Percentiles rank a stretch among this genome's conserved stretches.
Evolutionary conservation across 2,888 invertebrate genomes (phyloP).

Genomic region (Erynnis tages): DNA sequence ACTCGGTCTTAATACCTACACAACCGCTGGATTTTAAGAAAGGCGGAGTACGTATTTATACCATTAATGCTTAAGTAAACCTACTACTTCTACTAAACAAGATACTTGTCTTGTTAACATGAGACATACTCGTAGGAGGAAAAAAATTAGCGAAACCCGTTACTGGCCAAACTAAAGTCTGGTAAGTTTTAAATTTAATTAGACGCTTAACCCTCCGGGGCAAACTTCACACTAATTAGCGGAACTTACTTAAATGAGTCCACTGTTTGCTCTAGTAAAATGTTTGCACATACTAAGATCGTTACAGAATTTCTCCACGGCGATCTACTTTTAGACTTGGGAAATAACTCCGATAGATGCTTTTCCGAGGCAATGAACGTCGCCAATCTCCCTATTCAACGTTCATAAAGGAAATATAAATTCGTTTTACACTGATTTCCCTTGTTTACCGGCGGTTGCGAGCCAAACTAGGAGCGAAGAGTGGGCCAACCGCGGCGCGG

Average conservation of each 20-base stretch:
- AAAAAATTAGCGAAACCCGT: too few species aligned
- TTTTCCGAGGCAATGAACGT: constrained; percentile 16
- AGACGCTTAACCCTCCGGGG: constrained; percentile 1
- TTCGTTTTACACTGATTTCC: constrained; percentile 76
- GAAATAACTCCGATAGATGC: background rate
- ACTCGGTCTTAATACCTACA: too few species aligned
- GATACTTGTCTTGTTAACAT: too few species aligned
- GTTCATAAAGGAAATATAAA: constrained; percentile 59
- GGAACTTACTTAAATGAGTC: constrained; percentile 10
- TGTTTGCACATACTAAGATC: background rate
- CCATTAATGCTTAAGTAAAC: too few species aligned
- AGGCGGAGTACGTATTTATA: too few species aligned
- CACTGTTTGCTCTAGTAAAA: background rate
- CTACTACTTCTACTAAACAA: too few species aligned
- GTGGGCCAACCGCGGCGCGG: constrained; percentile 75
- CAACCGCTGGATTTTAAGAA: too few species aligned
- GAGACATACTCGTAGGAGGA: too few species aligned
- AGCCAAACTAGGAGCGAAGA: constrained; percentile 72
- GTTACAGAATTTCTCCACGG: too few species aligned
- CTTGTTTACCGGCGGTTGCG: constrained; percentile 76
- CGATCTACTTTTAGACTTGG: background rate
- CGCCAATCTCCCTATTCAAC: constrained; percentile 51
- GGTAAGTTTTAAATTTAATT: constrained; percentile 4
- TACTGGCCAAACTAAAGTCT: background rate
- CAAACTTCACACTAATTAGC: constrained; percentile 8